Evolutionary conservation across 2,113 vertebrate genomes (phyloP).

Genomic region (Phalacrocorax aristotelis): DNA sequence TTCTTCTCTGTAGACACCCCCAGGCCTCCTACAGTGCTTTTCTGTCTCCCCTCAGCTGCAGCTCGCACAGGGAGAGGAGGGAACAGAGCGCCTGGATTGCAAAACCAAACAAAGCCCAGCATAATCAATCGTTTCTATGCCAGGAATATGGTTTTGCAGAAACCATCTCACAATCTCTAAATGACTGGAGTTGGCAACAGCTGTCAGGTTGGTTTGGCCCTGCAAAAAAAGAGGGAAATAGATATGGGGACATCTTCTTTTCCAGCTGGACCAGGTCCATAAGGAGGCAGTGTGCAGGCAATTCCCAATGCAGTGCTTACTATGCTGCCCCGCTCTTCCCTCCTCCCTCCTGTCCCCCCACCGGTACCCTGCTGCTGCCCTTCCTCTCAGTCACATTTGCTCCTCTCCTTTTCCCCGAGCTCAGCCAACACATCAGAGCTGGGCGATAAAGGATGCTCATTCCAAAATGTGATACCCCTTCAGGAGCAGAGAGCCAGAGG

Average conservation of each 20-base stretch:
- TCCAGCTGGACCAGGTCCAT: background rate
- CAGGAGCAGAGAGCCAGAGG: background rate
- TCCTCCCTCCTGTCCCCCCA: background rate
- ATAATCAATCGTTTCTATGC: background rate
- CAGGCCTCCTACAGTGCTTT: slow-evolving; percentile 13
- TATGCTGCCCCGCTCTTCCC: background rate
- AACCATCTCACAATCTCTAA: background rate
- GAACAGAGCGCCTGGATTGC: background rate
- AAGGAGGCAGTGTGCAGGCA: background rate
- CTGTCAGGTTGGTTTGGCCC: background rate
- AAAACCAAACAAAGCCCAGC: background rate
- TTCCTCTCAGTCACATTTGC: background rate
- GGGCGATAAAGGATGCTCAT: background rate
- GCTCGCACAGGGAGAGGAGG: background rate
- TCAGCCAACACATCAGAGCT: background rate
- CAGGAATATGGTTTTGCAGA: background rate
- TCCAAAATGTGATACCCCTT: background rate
- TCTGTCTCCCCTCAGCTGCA: slow-evolving; percentile 42
- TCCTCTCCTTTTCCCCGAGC: background rate
- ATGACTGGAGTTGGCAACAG: background rate
- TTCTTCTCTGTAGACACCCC: background rate
- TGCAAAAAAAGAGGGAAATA: background rate
- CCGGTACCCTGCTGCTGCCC: background rate
- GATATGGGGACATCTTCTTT: background rate
- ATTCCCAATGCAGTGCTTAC: background rate